Conservation (phyloP, 1,140 invertebrate genomes). For the Ceratina australensis region DNA sequence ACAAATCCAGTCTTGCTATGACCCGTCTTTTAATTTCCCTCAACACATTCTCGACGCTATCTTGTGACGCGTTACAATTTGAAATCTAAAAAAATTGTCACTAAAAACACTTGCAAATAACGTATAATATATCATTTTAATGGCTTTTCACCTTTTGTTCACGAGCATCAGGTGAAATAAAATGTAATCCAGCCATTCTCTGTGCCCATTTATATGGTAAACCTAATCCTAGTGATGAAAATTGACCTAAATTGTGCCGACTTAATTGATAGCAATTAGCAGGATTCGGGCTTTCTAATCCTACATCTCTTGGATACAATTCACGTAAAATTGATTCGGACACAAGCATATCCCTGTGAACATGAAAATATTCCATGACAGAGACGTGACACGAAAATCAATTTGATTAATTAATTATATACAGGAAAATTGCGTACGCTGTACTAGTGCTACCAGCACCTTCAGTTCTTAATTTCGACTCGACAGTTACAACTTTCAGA, state of each 20-base stretch:
- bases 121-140: neutral
- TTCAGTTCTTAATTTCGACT: constrained; percentile 79
- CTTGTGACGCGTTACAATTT: constrained; percentile 80
- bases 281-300: constrained; percentile 91
- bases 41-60: constrained; percentile 84
- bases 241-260: constrained; percentile 83
- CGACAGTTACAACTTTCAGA: constrained; percentile 84
- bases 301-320: constrained; percentile 89
- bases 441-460: constrained; percentile 67
- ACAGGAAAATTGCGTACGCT: constrained; percentile 59
- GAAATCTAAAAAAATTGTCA: constrained; percentile 57
- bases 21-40: constrained; percentile 86
- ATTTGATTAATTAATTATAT: constrained; percentile 5
- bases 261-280: constrained; percentile 89
- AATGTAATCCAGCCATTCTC: constrained; percentile 91
- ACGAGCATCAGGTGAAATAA: constrained; percentile 79
- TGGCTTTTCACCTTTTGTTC: constrained; percentile 68
- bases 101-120: constrained; percentile 14
- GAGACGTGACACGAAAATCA: neutral
- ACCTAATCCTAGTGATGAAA: constrained; percentile 84
- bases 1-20: constrained; percentile 86
- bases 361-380: constrained; percentile 49
- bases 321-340: constrained; percentile 80
- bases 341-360: constrained; percentile 73
- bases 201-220: constrained; percentile 95